A percentile compares a stretch with the other conserved stretches of the same genome.
phyloP scores from a whole-genome alignment of 2,888 invertebrate species.

The Diploptera punctata region DNA sequence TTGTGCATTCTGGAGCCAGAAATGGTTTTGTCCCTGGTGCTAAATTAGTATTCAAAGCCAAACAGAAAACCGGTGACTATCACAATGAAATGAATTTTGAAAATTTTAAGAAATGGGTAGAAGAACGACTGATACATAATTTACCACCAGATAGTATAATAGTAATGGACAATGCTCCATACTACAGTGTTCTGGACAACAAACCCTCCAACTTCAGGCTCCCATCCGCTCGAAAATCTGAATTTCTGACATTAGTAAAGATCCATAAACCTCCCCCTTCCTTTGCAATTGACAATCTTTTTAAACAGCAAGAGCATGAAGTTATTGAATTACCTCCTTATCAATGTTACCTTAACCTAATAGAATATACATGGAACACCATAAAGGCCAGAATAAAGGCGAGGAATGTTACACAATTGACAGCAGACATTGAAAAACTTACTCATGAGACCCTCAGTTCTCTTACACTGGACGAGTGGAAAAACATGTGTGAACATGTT shows the following conservation, averaged over 20 bases:
- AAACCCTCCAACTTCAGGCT: background rate
- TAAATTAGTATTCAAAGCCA: background rate
- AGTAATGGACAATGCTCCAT: background rate
- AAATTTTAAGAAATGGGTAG: constrained; percentile 4
- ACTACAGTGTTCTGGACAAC: background rate
- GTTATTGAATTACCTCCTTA: too few species aligned
- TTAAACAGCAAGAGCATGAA: background rate
- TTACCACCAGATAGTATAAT: background rate
- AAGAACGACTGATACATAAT: background rate
- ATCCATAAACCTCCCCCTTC: background rate
- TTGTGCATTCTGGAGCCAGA: background rate
- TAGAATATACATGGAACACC: background rate
- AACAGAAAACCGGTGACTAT: background rate
- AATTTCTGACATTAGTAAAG: background rate
- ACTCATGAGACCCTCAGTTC: background rate
- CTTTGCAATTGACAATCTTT: background rate
- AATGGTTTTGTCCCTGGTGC: background rate
- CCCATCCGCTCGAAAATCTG: background rate
- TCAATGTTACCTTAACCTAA: background rate
- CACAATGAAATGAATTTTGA: constrained; percentile 4
- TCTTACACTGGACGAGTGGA: background rate
- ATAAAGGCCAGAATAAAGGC: background rate
- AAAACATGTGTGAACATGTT: background rate
- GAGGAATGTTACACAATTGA: background rate
- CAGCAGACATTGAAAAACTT: background rate